Evolutionary conservation across 2,888 invertebrate genomes (phyloP).

Genomic region (Acronicta psi): DNA sequence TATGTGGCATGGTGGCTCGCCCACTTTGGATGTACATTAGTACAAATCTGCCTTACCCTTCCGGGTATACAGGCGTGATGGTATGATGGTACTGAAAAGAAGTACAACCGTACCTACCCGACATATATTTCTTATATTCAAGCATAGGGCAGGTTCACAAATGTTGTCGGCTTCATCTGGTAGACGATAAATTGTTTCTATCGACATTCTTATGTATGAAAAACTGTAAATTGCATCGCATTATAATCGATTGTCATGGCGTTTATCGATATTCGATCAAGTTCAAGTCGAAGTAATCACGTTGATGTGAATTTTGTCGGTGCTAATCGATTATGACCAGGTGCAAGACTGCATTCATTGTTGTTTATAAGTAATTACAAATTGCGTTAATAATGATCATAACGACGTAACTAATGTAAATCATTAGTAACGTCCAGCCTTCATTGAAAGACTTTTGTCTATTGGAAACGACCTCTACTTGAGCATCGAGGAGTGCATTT

Average conservation of each 20-base stretch:
- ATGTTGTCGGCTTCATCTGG: not conserved
- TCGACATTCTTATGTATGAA: constrained; percentile 16
- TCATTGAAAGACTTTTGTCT: constrained; percentile 37
- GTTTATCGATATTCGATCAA: constrained; percentile 51
- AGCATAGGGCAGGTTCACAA: too few species aligned
- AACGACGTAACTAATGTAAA: constrained; percentile 32
- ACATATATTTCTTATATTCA: not conserved
- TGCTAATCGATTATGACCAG: constrained; percentile 48
- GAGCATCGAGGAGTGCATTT: constrained; percentile 43
- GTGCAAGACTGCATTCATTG: constrained; percentile 42
- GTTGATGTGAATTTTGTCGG: constrained; percentile 50
- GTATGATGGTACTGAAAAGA: too few species aligned
- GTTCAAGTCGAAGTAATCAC: constrained; percentile 51
- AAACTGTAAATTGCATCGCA: constrained; percentile 43
- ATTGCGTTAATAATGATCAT: constrained; percentile 35
- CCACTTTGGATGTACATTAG: too few species aligned
- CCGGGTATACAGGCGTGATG: too few species aligned
- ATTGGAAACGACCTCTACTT: constrained; percentile 42
- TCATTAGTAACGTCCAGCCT: constrained; percentile 34
- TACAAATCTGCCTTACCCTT: too few species aligned
- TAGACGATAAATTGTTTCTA: constrained; percentile 4
- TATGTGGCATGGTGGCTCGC: too few species aligned
- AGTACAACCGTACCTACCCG: too few species aligned
- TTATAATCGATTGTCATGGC: constrained; percentile 42
- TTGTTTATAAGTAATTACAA: constrained; percentile 51